A percentile compares a stretch with the other conserved stretches of the same genome.
Conservation (phyloP, 2,113 vertebrate species). For the Malurus alboscapulatus region DNA sequence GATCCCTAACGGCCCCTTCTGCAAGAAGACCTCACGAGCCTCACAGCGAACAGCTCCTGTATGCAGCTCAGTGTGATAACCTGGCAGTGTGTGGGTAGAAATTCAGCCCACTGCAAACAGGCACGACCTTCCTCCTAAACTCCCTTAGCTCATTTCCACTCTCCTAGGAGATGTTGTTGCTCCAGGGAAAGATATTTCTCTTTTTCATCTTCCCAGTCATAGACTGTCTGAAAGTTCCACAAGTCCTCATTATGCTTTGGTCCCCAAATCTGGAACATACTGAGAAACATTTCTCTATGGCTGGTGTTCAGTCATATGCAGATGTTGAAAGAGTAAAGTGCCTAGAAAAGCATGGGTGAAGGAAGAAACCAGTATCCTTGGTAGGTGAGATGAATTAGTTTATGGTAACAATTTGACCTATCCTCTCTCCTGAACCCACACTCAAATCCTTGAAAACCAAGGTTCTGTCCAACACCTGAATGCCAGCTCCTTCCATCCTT, state of each 20-base stretch:
- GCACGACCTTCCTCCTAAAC: not conserved
- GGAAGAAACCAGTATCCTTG: not conserved
- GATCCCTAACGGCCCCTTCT: not conserved
- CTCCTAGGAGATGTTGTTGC: not conserved
- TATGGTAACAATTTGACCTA: not conserved
- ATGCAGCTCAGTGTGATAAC: not conserved
- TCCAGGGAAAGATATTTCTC: not conserved
- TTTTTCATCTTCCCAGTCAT: not conserved
- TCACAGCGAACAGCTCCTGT: not conserved
- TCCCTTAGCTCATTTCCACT: not conserved
- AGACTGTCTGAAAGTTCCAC: not conserved
- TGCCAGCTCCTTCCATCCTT: not conserved
- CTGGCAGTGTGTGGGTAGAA: not conserved
- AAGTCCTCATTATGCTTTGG: not conserved
- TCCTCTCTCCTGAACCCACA: not conserved
- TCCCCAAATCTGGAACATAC: not conserved
- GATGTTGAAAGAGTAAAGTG: not conserved
- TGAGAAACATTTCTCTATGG: not conserved
- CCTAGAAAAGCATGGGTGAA: not conserved
- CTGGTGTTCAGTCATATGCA: not conserved
- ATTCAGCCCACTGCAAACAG: not conserved
- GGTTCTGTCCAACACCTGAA: not conserved
- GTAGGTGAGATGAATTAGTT: not conserved
- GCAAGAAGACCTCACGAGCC: rapidly evolving
- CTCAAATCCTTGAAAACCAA: not conserved